phyloP scores from a whole-genome alignment of 2,797 vertebrate genomes.

The Pangasius mekongensis region DNA sequence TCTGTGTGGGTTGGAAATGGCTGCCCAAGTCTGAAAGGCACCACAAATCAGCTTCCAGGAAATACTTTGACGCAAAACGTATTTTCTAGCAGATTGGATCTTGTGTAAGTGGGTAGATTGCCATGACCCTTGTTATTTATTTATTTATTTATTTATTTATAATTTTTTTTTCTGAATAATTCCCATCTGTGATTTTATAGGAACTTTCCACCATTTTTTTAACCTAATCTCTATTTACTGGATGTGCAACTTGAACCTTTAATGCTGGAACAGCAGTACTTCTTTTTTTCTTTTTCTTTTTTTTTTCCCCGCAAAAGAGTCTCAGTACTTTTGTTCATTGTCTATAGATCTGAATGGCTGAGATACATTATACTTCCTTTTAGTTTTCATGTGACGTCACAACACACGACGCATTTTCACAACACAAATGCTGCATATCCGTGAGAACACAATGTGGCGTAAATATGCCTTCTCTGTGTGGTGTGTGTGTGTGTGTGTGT shows the following conservation, averaged over 20 bases:
- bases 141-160: neutral
- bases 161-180: too few relatives aligned
- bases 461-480: neutral
- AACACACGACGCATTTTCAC: neutral
- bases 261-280: neutral
- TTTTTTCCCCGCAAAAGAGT: too few relatives aligned
- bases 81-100: neutral
- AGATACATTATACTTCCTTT: neutral
- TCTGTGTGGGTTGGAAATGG: slow-evolving; percentile 30
- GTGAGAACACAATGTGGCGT: neutral
- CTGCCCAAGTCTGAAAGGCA: slow-evolving; percentile 16
- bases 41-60: slow-evolving; percentile 21
- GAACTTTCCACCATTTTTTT: neutral
- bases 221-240: neutral
- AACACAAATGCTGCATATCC: too few relatives aligned
- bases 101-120: neutral
- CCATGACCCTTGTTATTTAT: neutral
- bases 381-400: neutral
- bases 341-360: neutral
- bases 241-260: neutral
- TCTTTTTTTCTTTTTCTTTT: neutral
- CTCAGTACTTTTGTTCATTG: neutral
- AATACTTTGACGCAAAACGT: slow-evolving; percentile 23
- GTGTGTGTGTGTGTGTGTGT: neutral
- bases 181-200: neutral